Base-by-base conservation (phyloP, 2,797 vertebrate species). In the Pristis pectinata region DNA sequence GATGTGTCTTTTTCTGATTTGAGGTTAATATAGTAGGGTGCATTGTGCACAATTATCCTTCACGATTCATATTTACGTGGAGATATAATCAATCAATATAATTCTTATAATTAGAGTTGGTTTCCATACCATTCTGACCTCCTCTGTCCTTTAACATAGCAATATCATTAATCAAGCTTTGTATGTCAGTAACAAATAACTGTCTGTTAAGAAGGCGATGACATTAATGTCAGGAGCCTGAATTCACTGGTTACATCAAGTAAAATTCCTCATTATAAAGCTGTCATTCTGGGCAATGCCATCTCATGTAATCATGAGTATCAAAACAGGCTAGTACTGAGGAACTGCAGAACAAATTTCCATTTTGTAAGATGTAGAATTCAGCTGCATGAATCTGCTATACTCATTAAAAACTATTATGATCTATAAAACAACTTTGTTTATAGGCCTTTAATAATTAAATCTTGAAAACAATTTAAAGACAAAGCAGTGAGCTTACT, bases 41-140 rank as follows among this genome's bases (percentile, higher is more conserved):
- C 34, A 13, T 24, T 44, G 64, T 70, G 10, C 64, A 93, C 24
- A 27, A 67, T 70, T 30, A 24, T 27, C 91, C 91, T 91, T 91
- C n/a, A 93, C 13, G 1, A 41, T 70, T 93, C 91, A 70, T 72
- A 93, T 41, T 93, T 70, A 72, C 49, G 24, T 93, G 91, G n/a
- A 44, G 37, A 70, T 93, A 93, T 70, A 93, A 93, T 93, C 91
- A 93, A 93, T 70, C 91, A 93, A 93, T 93, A 93, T 70, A 44
- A 93, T 93, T 44, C 61, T 44, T 93, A 72, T 70, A n/a, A 93
- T 70, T 93, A 44, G 91, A 70, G 37, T 37, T 44, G 37, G 64
- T 70, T 93, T 70, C 91, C 91, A 27, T 49, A 9, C 22, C n/a
- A 44, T 93, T 41, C 37, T 93, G 64, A 93, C 64, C 41, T 72